Evolutionary conservation across 2,113 vertebrate genomes (phyloP).

Genomic region (Cathartes aura): DNA sequence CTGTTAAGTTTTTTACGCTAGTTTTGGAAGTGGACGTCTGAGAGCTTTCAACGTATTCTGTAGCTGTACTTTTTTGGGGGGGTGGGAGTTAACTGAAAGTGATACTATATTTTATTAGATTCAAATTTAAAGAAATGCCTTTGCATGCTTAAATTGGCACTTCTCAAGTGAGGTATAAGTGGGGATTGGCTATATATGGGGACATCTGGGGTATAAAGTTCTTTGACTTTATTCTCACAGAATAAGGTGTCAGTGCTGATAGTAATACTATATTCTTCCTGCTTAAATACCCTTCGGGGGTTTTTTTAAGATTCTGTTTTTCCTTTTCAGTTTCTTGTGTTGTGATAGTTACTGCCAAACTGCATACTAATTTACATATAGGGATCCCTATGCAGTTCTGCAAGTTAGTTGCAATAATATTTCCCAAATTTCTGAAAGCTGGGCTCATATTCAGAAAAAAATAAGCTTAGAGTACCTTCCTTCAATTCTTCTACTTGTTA

Average conservation of each 20-base stretch:
- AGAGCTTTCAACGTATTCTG: background rate
- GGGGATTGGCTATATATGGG: background rate
- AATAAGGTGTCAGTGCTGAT: background rate
- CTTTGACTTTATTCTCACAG: background rate
- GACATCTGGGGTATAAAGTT: background rate
- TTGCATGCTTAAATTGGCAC: background rate
- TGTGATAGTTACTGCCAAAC: background rate
- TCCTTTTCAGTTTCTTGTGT: background rate
- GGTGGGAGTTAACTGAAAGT: background rate
- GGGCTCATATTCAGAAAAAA: background rate
- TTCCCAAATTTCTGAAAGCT: background rate
- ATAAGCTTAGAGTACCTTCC: background rate
- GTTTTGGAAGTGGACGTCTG: background rate
- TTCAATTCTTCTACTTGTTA: background rate
- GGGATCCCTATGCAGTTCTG: background rate
- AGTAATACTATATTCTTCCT: background rate
- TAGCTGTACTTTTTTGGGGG: background rate
- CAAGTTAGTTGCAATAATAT: background rate
- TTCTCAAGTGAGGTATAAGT: background rate
- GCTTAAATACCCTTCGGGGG: background rate
- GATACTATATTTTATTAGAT: background rate
- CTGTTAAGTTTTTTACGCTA: background rate
- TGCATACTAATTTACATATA: background rate
- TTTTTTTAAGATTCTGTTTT: background rate
- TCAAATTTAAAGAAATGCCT: background rate